Base-by-base conservation (phyloP, 1,140 invertebrate genomes). In the Drosophila orosa region DNA sequence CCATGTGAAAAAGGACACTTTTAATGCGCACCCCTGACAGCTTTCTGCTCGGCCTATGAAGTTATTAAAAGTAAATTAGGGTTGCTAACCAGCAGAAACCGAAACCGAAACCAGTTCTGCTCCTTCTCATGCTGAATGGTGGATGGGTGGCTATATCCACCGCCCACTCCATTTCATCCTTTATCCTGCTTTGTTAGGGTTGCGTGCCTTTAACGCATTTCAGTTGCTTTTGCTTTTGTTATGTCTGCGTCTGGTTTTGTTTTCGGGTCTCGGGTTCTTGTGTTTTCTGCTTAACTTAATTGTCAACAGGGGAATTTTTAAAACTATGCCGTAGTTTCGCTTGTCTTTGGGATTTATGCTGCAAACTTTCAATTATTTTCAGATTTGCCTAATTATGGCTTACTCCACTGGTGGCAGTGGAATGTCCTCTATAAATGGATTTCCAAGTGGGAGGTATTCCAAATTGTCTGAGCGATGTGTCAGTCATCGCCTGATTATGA, bases 61-160 rank as follows among this genome's bases (percentile, higher is more conserved):
- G 84, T 89, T 89, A 89, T 89, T 89, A 89, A 89, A 89, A 89
- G 84, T 84, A 89, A 89, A 89, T 89, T 89, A 89, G 84, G 84
- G 85, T 89, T 89, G 84, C 74, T 84, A 62, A 69, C 78, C 61
- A 80, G 72, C 72, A 75, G 83, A 74, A 61, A 87, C 67, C 67
- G 77, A 65, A 77, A 84, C 78, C 74, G 48, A 75, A 78, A 80
- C 80, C 80, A 76, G 80, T 82, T 82, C 78, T 61, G 50, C 42
- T 65, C 22, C 55, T 39, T 67, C 73, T 44, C 52, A 25, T 75
- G 29, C 17, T 3, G 5, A 15, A n/a, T n/a, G 25, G 25, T 25
- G 45, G 40, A 8, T 57, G 48, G 67, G 55, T n/a, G 57, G 37
- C 31, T 35, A 27, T 35, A 50, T 67, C 24, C 22, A 22, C 42